Evolutionary conservation across 37 sponge, comb jelly and placozoan genomes (phyloP), one percentile per base, ranked within the genome.

Genomic region (Geodia barretti): DNA sequence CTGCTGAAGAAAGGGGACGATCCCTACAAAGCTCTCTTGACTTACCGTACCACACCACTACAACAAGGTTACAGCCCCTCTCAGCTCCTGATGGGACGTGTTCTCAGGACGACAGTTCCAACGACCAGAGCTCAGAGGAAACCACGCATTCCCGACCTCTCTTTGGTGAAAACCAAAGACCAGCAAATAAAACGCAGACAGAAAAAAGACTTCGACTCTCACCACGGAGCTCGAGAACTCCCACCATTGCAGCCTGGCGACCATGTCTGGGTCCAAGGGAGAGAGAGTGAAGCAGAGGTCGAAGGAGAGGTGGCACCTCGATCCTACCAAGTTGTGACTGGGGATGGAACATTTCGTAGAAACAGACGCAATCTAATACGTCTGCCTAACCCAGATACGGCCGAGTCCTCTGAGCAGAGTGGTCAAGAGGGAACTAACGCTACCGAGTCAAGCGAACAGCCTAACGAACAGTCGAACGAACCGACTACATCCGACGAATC

Each of bases 21-120:
- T 61, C 81, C 81, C 8, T 73, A 75, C 38, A 39, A 37, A 4
- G 80, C 68, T 36, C 26, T 86, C 17, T 38, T 86, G 17, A 38
- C 80, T 3, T 86, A 87, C 63, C 23, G 88, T 28, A 2, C 75
- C 14, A 87, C 81, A 26, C 81, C 88, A 3, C 54, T 87, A 38
- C 31, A 71, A 64, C 77, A 29, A 58, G 86, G 86, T 28, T 85
- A 71, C 64, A 85, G 77, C 40, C 84, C 77, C 14, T 73, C 75
- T 62, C 73, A 83, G 41, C 83, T 83, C 7, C 9, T 83, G 38
- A 84, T 84, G 85, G 34, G 78, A 23, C 76, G 70, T 36, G 39
- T 33, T 5, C 39, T 75, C 25, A 37, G 76, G 62, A 66, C 84
- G 7, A 83, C 76, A 64, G 38, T 83, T 17, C 84, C 84, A 32